Conservation (phyloP, 2,888 invertebrate species). For the Alentia gelatinosa region DNA sequence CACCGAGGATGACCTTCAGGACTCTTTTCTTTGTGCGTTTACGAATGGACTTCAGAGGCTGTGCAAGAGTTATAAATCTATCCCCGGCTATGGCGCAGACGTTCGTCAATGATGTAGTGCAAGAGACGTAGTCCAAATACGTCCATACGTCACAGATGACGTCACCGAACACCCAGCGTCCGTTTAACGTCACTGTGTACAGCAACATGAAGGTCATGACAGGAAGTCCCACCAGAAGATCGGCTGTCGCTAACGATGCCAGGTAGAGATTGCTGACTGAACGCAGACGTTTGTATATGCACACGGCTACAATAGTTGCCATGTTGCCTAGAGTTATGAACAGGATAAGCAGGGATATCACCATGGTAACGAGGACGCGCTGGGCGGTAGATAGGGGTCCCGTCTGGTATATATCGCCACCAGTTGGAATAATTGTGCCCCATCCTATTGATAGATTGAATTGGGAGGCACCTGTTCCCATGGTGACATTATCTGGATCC, state of each 20-base stretch:
- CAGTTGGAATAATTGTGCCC: not conserved
- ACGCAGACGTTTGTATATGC: slow-evolving; percentile 54
- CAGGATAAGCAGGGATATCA: slow-evolving; percentile 47
- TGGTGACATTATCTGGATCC: not conserved
- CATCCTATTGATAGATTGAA: not conserved
- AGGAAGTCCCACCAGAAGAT: slow-evolving; percentile 67
- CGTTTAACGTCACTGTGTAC: slow-evolving; percentile 60
- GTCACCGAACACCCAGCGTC: slow-evolving; percentile 60
- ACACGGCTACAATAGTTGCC: slow-evolving; percentile 58
- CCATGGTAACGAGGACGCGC: slow-evolving; percentile 40
- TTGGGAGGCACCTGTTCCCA: not conserved
- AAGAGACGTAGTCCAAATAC: slow-evolving; percentile 66
- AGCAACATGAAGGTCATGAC: slow-evolving; percentile 67
- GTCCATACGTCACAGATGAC: slow-evolving; percentile 68
- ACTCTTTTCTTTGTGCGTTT: slow-evolving; percentile 68
- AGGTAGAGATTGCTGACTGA: slow-evolving; percentile 71
- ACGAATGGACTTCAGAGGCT: slow-evolving; percentile 70
- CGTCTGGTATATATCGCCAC: not conserved
- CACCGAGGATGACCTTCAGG: slow-evolving; percentile 63
- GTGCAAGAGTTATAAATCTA: slow-evolving; percentile 70
- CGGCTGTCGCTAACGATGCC: slow-evolving; percentile 67
- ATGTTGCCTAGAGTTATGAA: slow-evolving; percentile 61
- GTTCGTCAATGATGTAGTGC: slow-evolving; percentile 70
- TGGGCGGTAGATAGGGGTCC: not conserved
- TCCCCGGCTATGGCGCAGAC: slow-evolving; percentile 72